Percentiles rank a stretch among this genome's conserved stretches.
Conservation (phyloP, 1,140 invertebrate species). For the Ditylenchus dipsaci region DNA sequence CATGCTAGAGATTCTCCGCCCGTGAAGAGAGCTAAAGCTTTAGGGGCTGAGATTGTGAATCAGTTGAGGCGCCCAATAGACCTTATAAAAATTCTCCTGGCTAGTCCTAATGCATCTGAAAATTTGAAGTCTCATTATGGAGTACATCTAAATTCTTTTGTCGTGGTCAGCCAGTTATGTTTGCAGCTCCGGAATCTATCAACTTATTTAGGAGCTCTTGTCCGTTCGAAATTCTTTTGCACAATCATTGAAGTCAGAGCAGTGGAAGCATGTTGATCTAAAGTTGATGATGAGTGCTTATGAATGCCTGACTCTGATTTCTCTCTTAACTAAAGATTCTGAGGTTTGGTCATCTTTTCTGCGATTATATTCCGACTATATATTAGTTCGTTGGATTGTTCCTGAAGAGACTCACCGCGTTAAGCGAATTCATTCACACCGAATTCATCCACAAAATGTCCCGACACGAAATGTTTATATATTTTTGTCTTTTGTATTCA, state of each 20-base stretch:
- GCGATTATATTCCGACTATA: not conserved
- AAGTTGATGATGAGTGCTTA: conserved; percentile 16
- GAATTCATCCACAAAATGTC: no score
- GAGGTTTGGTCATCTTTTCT: no score
- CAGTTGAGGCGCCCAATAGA: conserved; percentile 15
- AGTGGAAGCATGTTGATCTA: conserved; percentile 15
- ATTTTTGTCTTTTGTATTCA: no score
- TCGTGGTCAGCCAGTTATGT: not conserved
- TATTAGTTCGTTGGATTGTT: not conserved
- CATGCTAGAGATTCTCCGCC: conserved; percentile 9
- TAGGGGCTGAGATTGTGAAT: not conserved
- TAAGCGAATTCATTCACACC: no score
- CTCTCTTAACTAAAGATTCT: conserved; percentile 9
- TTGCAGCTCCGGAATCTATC: not conserved
- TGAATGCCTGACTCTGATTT: conserved; percentile 18
- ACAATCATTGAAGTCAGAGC: conserved; percentile 1
- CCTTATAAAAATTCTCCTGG: conserved; percentile 14
- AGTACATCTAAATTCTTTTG: conserved; percentile 16
- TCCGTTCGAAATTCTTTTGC: conserved; percentile 14
- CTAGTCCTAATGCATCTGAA: conserved; percentile 11
- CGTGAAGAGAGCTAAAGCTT: conserved; percentile 9
- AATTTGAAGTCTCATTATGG: conserved; percentile 10
- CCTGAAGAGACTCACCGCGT: no score
- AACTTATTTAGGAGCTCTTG: conserved; percentile 5
- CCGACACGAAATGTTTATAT: no score